phyloP scores from a whole-genome alignment of 2,888 invertebrate genomes.

The Melitaea athalia region DNA sequence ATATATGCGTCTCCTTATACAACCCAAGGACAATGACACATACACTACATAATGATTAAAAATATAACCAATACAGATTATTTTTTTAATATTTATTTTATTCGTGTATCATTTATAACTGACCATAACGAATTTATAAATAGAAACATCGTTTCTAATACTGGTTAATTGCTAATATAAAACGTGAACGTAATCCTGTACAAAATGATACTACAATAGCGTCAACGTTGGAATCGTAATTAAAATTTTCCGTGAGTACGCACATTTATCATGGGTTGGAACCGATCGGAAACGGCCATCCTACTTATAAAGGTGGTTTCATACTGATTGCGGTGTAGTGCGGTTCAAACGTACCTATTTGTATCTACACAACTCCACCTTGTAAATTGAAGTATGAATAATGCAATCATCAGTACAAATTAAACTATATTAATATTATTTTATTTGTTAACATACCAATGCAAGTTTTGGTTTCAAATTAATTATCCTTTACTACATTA shows the following conservation, averaged over 20 bases:
- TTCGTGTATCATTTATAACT: background rate
- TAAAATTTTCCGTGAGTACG: background rate
- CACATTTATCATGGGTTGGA: background rate
- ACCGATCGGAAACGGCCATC: conserved; percentile 10
- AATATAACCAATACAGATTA: background rate
- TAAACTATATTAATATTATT: too few relatives aligned
- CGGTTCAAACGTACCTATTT: too few relatives aligned
- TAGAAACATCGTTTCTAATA: background rate
- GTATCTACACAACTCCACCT: too few relatives aligned
- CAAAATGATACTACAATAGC: background rate
- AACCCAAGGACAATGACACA: too few relatives aligned
- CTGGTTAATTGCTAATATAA: background rate
- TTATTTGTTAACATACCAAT: too few relatives aligned
- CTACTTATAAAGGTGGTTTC: background rate
- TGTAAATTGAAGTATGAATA: too few relatives aligned
- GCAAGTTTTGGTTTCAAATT: too few relatives aligned
- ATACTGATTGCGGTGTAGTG: background rate
- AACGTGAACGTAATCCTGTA: background rate
- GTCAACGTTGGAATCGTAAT: background rate
- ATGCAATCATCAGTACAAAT: too few relatives aligned
- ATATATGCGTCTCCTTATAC: too few relatives aligned
- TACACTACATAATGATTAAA: too few relatives aligned
- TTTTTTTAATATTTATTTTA: background rate
- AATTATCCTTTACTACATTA: too few relatives aligned
- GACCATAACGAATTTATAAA: background rate